phyloP scores from a whole-genome alignment of 1,140 invertebrate genomes.

The Drosophila malerkotliana region DNA sequence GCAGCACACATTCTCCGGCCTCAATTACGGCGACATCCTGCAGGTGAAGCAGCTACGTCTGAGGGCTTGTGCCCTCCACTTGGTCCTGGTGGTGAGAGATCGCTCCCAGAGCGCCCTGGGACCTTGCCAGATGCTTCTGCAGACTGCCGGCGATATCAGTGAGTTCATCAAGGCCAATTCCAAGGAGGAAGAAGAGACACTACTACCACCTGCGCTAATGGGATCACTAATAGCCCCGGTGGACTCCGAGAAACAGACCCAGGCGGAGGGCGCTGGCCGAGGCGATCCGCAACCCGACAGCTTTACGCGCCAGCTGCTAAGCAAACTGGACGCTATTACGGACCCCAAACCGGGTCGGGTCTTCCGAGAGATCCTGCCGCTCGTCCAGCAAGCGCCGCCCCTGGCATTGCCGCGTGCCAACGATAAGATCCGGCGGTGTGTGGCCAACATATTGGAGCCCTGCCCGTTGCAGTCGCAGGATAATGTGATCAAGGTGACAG shows the following conservation, averaged over 20 bases:
- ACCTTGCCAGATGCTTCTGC: conserved; percentile 84
- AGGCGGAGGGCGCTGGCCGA: not conserved
- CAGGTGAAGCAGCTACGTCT: conserved; percentile 93
- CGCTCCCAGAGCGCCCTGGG: conserved; percentile 84
- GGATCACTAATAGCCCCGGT: not conserved
- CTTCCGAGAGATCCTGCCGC: conserved; percentile 90
- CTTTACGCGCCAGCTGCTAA: conserved; percentile 92
- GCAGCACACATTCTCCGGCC: conserved; percentile 92
- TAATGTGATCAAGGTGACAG: conserved; percentile 95
- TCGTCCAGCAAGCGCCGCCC: conserved; percentile 88
- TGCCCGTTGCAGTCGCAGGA: conserved; percentile 90
- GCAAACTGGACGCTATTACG: conserved; percentile 90
- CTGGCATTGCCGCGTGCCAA: conserved; percentile 87
- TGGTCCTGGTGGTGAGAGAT: conserved; percentile 89
- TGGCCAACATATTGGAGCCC: conserved; percentile 93
- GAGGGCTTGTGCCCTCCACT: conserved; percentile 92
- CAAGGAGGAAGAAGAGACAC: conserved; percentile 32
- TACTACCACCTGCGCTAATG: conserved; percentile 5
- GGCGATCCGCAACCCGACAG: conserved; percentile 85
- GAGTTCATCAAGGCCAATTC: conserved; percentile 83
- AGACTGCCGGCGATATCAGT: conserved; percentile 76
- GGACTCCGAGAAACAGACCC: not conserved
- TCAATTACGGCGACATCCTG: conserved; percentile 89
- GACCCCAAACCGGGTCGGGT: conserved; percentile 94
- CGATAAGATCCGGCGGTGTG: conserved; percentile 90